Conservation (phyloP, 2,797 vertebrate species). For the Brotula barbata region DNA sequence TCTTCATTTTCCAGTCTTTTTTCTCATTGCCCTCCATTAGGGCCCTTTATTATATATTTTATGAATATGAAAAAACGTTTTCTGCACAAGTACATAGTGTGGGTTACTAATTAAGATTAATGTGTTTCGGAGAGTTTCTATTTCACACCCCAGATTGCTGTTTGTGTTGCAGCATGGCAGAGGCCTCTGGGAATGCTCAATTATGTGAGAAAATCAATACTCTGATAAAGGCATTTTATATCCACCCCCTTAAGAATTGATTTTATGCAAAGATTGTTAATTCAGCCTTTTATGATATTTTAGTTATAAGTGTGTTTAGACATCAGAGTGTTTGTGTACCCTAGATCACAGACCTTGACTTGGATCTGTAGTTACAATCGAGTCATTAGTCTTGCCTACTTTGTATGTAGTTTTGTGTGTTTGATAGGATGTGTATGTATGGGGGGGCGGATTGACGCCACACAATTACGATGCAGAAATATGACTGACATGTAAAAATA, state of each 20-base stretch:
- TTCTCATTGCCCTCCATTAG: conserved; percentile 1
- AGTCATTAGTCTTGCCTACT: neutral
- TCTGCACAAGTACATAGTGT: conserved; percentile 16
- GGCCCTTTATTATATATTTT: conserved; percentile 22
- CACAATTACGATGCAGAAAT: too few species aligned
- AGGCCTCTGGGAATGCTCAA: conserved; percentile 52
- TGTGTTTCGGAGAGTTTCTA: conserved; percentile 27
- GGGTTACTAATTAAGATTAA: conserved; percentile 48
- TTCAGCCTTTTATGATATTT: conserved; percentile 69
- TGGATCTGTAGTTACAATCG: neutral
- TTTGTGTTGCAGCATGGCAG: conserved; percentile 36
- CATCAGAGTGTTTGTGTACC: conserved; percentile 33
- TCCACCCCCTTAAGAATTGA: conserved; percentile 57
- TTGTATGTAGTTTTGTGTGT: neutral
- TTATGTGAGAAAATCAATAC: conserved; percentile 69
- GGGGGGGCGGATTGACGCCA: too few species aligned
- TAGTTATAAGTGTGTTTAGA: conserved; percentile 55
- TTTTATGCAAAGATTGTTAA: conserved; percentile 62
- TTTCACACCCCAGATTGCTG: conserved; percentile 13
- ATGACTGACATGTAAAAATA: too few species aligned
- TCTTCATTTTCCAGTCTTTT: neutral
- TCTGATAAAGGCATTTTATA: conserved; percentile 63
- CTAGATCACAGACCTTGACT: conserved; percentile 27
- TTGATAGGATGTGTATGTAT: neutral
- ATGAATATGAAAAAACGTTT: conserved; percentile 3